Percentiles rank a stretch among this genome's conserved stretches.
Evolutionary conservation across 2,888 invertebrate species (phyloP).

Genomic region (Rhingia rostrata): DNA sequence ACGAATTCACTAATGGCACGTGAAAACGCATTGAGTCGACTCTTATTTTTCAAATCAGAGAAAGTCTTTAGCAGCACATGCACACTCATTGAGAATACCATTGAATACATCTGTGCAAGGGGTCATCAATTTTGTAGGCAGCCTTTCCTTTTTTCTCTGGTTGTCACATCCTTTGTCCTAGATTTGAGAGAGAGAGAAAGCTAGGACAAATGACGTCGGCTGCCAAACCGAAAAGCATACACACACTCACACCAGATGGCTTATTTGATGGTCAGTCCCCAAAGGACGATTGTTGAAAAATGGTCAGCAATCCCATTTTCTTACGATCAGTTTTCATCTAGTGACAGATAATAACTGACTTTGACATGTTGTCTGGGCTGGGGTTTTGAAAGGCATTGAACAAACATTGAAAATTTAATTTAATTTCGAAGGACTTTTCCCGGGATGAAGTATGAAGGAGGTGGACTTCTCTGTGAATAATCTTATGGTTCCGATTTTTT

Average conservation of each 20-base stretch:
- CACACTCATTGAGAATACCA: slow-evolving; percentile 7
- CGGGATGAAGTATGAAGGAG: neutral
- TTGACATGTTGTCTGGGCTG: slow-evolving; percentile 43
- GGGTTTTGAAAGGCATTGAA: neutral
- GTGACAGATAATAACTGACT: slow-evolving; percentile 59
- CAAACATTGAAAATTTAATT: slow-evolving; percentile 55
- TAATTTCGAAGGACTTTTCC: slow-evolving; percentile 58
- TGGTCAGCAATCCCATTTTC: slow-evolving; percentile 35
- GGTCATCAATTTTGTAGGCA: slow-evolving; percentile 18
- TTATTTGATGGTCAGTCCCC: slow-evolving; percentile 52
- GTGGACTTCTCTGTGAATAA: slow-evolving; percentile 49
- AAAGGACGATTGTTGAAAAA: slow-evolving; percentile 57
- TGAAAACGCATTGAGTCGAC: slow-evolving; percentile 15
- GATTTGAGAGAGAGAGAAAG: slow-evolving; percentile 3
- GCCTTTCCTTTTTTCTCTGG: neutral
- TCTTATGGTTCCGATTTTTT: slow-evolving; percentile 43
- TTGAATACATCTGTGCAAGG: slow-evolving; percentile 33
- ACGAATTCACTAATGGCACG: slow-evolving; percentile 25
- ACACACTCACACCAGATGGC: slow-evolving; percentile 19
- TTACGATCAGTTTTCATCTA: slow-evolving; percentile 44
- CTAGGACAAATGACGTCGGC: slow-evolving; percentile 35
- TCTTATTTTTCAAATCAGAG: slow-evolving; percentile 19
- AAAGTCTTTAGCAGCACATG: slow-evolving; percentile 1
- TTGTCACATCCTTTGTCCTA: slow-evolving; percentile 11
- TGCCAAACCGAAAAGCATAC: neutral